Conservation (phyloP, 2,888 invertebrate genomes). For the Leptinotarsa peninsularis region DNA sequence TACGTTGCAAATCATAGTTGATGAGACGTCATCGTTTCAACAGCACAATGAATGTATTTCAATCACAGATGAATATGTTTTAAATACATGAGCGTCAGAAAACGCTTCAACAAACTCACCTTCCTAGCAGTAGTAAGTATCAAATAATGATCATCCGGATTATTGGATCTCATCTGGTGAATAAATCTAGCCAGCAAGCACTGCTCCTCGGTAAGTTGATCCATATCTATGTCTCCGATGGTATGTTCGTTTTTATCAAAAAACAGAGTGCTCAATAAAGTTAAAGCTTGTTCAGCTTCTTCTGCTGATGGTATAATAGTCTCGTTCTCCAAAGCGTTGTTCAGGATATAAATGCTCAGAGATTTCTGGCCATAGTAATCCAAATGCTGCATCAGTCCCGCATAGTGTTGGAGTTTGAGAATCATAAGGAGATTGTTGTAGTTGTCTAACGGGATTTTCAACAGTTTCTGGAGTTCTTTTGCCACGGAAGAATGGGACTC, state of each 20-base stretch:
- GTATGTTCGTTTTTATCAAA: slow-evolving; percentile 81
- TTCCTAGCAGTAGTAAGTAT: slow-evolving; percentile 91
- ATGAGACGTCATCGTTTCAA: too few species aligned
- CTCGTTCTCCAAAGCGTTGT: slow-evolving; percentile 90
- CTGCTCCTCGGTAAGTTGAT: slow-evolving; percentile 97
- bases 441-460: slow-evolving; percentile 94
- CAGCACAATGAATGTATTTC: too few species aligned
- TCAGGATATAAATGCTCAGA: slow-evolving; percentile 89
- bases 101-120: slow-evolving; percentile 58
- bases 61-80: too few species aligned
- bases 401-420: slow-evolving; percentile 87
- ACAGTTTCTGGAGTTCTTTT: slow-evolving; percentile 90
- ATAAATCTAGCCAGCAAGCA: slow-evolving; percentile 90
- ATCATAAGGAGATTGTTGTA: slow-evolving; percentile 93
- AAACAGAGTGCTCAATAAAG: slow-evolving; percentile 86
- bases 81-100: too few species aligned
- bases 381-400: slow-evolving; percentile 77
- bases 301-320: slow-evolving; percentile 88
- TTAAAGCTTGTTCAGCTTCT: slow-evolving; percentile 74
- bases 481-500: slow-evolving; percentile 87
- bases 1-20: too few species aligned
- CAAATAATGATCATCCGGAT: slow-evolving; percentile 88
- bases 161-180: slow-evolving; percentile 84
- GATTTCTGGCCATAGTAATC: slow-evolving; percentile 89
- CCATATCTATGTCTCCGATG: slow-evolving; percentile 77